These are phyloP conservation scores for Drosophila murphyi DNA, from an alignment of 1,140 invertebrate species.

Conservation along the genomic window DNA sequence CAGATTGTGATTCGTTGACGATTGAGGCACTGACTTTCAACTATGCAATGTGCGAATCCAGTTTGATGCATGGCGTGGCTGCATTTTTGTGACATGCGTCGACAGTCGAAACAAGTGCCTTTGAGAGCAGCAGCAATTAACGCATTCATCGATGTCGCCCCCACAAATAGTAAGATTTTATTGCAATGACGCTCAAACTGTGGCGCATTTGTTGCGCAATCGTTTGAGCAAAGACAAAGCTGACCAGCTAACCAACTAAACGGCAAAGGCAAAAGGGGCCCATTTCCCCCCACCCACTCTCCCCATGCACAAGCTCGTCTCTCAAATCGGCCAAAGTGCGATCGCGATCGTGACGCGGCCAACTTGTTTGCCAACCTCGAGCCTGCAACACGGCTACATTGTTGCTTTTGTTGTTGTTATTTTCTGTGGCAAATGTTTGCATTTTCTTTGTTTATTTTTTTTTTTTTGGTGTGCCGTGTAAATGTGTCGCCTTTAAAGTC, in stretches of 20 bases:
- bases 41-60: constrained; percentile 6
- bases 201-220: constrained; percentile 64
- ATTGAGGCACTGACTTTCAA: constrained; percentile 20
- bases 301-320: neutral
- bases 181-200: constrained; percentile 50
- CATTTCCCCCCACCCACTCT: neutral
- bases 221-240: constrained; percentile 60
- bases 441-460: constrained; percentile 70
- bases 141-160: constrained; percentile 52
- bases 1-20: neutral
- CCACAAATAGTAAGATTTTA: constrained; percentile 28
- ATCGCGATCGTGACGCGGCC: constrained; percentile 82
- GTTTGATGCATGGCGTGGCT: constrained; percentile 36
- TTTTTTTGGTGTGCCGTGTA: constrained; percentile 70
- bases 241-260: constrained; percentile 81
- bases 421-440: constrained; percentile 48
- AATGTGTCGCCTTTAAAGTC: constrained; percentile 82
- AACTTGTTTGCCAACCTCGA: constrained; percentile 64
- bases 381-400: constrained; percentile 16
- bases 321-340: constrained; percentile 67
- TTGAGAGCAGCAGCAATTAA: constrained; percentile 58
- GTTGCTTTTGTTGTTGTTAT: constrained; percentile 30
- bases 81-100: constrained; percentile 54
- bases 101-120: constrained; percentile 51
- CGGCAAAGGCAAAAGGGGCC: constrained; percentile 20